Base-by-base conservation (phyloP, 2,888 invertebrate species). In the Drepana falcataria region DNA sequence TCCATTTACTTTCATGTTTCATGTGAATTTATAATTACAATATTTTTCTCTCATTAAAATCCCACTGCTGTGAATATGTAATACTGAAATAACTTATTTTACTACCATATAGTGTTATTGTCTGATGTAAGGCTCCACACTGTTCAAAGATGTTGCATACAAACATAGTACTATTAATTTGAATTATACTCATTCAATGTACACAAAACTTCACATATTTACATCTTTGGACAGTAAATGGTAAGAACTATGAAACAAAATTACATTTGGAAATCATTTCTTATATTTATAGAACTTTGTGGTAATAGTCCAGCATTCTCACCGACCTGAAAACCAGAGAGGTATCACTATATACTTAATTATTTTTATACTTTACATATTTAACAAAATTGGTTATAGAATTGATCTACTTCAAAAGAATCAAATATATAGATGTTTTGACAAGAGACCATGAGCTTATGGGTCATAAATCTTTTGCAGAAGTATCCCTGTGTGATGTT, bases 381-480 rank as follows among this genome's bases (percentile, higher is more conserved):
- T 71, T 64, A 73, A 66, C 64, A 60, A 37, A 53, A 58, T 59
- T 59, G 59, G 61, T 51, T 58, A 56, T 52, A 54, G 53, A 54
- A 41, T 61, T 58, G 48, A 60, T 48, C 41, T 53, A 48, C 60
- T 59, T 61, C 64, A 58, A 61, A 51, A 51, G 51, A 51, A 51
- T 51, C 5, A 75, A 68, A 60, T 66, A 65, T 71, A 70, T 79
- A 81, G 72, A 73, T 64, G 73, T 79, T 75, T 81, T 70, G 72
- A 63, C 65, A 77, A 81, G 78, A 81, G 83, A 80, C 85, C 82
- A 81, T 84, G 76, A 90, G 93, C 93, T 93, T 92, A 93, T 92
- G 93, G 93, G 94, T 93, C 94, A 91, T 94, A 91, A 88, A 93
- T 95, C 94, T 95, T 95, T 93, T 95, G 94, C 95, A 95, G 95